These are phyloP conservation scores for Ispidina lecontei DNA, from an alignment of 2,797 vertebrate species.

Conservation along the genomic window DNA sequence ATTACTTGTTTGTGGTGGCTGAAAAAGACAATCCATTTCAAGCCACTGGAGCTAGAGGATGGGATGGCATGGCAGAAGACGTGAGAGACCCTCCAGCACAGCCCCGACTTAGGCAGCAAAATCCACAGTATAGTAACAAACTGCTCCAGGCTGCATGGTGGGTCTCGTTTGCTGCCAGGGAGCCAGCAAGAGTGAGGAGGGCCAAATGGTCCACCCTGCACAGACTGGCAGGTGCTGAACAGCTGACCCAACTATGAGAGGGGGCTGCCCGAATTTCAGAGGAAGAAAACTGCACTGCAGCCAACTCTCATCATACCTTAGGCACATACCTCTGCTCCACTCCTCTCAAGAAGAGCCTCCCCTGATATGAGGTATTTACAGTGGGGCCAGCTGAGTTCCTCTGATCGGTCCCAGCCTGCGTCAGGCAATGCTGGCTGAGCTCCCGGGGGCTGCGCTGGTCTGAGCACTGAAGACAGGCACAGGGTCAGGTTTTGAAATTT, in stretches of 20 bases:
- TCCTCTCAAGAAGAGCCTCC: background rate
- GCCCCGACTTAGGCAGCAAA: background rate
- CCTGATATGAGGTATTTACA: rapidly evolving
- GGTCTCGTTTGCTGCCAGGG: rapidly evolving
- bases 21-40: background rate
- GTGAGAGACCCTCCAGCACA: background rate
- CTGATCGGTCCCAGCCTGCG: background rate
- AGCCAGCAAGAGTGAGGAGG: background rate
- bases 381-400: background rate
- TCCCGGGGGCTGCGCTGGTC: background rate
- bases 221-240: background rate
- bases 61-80: background rate
- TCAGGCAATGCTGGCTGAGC: background rate
- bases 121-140: rapidly evolving
- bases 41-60: background rate
- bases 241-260: rapidly evolving
- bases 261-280: background rate
- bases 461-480: slow-evolving; percentile 18
- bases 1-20: background rate
- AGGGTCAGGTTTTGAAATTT: slow-evolving; percentile 67
- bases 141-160: rapidly evolving
- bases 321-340: background rate
- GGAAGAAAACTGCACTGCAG: background rate
- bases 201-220: background rate
- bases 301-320: no score